Percentiles rank a stretch among this genome's conserved stretches.
phyloP scores from a whole-genome alignment of 2,888 invertebrate species.

The Eupithecia centaureata region DNA sequence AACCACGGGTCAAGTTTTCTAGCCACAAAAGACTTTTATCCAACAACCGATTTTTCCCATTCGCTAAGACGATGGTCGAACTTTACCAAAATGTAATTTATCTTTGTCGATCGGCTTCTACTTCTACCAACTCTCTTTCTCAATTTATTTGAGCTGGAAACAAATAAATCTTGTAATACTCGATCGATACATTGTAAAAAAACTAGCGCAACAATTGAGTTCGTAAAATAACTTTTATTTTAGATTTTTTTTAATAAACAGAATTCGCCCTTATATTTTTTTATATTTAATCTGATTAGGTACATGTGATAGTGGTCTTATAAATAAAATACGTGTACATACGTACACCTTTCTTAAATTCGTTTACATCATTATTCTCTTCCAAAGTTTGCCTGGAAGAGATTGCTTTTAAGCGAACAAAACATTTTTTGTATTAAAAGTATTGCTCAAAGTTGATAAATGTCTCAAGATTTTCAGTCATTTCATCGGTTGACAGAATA shows the following conservation, averaged over 20 bases:
- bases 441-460: slow-evolving; percentile 4
- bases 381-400: no score
- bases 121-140: slow-evolving; percentile 6
- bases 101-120: slow-evolving; percentile 13
- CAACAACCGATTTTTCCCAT: slow-evolving; percentile 6
- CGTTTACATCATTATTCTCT: no score
- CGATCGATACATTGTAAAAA: slow-evolving; percentile 4
- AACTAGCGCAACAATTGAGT: not conserved
- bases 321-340: no score
- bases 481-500: slow-evolving; percentile 40
- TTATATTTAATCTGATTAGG: no score
- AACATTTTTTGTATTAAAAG: no score
- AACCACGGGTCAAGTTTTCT: slow-evolving; percentile 7
- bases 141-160: slow-evolving; percentile 3
- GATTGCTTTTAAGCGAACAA: no score
- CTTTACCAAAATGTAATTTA: slow-evolving; percentile 27
- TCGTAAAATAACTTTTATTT: not conserved
- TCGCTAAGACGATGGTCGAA: slow-evolving; percentile 6
- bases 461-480: not conserved
- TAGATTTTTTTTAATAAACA: no score
- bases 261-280: no score
- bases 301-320: no score
- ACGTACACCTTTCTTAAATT: no score
- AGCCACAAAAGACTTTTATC: not conserved
- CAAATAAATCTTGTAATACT: not conserved